phyloP scores from a whole-genome alignment of 1,140 invertebrate species.

The Drosophila nikananu region DNA sequence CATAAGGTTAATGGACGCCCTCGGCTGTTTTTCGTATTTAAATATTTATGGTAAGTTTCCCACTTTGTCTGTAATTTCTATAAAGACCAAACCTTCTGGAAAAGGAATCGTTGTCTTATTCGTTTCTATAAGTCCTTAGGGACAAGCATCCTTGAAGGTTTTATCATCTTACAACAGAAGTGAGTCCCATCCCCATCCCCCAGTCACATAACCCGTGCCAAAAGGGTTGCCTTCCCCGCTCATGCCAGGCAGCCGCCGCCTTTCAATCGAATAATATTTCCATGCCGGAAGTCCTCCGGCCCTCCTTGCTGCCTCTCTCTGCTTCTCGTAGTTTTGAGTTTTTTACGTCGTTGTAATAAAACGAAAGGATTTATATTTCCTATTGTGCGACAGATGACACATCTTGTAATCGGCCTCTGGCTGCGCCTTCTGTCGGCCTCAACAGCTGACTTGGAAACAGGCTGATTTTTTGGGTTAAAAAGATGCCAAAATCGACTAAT shows the following conservation, averaged over 20 bases:
- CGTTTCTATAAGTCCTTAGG: neutral
- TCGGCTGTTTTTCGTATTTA: neutral
- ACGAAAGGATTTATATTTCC: constrained; percentile 85
- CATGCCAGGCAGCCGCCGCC: constrained; percentile 56
- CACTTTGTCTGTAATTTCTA: neutral
- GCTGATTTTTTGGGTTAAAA: constrained; percentile 62
- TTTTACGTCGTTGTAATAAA: constrained; percentile 74
- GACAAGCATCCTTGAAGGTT: no score
- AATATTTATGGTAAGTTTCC: constrained; percentile 4
- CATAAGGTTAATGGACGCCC: constrained; percentile 19
- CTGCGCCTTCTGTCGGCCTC: constrained; percentile 34
- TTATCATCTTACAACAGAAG: constrained; percentile 47
- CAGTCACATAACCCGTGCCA: constrained; percentile 46
- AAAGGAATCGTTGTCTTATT: no score
- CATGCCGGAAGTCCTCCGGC: constrained; percentile 65
- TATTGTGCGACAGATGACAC: constrained; percentile 71
- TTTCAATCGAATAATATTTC: constrained; percentile 17
- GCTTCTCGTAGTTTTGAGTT: constrained; percentile 23
- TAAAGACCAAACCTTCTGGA: neutral
- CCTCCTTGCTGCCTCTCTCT: constrained; percentile 21
- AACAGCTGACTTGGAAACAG: constrained; percentile 67
- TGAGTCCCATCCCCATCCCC: constrained; percentile 14
- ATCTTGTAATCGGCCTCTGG: constrained; percentile 64
- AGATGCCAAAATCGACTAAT: constrained; percentile 50
- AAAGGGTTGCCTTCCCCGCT: constrained; percentile 61